These are phyloP conservation scores for Trichonephila inaurata DNA, from an alignment of 1,140 invertebrate species.

Conservation along the genomic window DNA sequence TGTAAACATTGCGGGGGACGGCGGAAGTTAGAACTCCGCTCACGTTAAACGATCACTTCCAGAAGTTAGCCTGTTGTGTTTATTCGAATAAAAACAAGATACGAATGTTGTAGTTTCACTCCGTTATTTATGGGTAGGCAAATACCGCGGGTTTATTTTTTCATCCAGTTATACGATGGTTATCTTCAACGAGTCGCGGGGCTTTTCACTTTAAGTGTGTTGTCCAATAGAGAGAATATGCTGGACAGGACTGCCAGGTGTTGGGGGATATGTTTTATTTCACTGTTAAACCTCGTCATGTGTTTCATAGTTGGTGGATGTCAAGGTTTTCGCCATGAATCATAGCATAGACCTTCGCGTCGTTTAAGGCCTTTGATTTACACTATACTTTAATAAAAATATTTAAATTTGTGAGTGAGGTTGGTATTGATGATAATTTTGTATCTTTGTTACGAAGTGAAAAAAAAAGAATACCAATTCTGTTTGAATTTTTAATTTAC, in stretches of 20 bases:
- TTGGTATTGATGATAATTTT: too few species aligned
- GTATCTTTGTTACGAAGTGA: too few species aligned
- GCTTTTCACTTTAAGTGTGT: neutral
- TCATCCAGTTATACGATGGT: neutral
- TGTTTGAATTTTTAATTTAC: too few species aligned
- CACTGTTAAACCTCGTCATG: neutral
- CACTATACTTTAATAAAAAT: too few species aligned
- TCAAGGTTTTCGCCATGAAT: too few species aligned
- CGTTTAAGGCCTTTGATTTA: too few species aligned
- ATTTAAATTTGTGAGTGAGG: too few species aligned
- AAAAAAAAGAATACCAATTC: too few species aligned
- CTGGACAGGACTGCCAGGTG: constrained; percentile 3
- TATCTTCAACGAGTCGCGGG: neutral
- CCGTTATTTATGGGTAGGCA: constrained; percentile 3
- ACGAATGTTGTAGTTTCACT: neutral
- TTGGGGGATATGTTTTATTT: neutral
- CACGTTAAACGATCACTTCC: constrained; percentile 19
- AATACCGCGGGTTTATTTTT: neutral
- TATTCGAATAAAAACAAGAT: neutral
- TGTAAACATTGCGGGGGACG: neutral
- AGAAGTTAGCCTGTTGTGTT: constrained; percentile 2
- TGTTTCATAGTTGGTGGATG: neutral
- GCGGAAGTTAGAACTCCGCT: neutral
- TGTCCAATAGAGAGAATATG: neutral
- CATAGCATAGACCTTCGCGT: too few species aligned